These are phyloP conservation scores for Nomada hirtipes DNA, from an alignment of 2,888 invertebrate genomes.

Conservation along the genomic window DNA sequence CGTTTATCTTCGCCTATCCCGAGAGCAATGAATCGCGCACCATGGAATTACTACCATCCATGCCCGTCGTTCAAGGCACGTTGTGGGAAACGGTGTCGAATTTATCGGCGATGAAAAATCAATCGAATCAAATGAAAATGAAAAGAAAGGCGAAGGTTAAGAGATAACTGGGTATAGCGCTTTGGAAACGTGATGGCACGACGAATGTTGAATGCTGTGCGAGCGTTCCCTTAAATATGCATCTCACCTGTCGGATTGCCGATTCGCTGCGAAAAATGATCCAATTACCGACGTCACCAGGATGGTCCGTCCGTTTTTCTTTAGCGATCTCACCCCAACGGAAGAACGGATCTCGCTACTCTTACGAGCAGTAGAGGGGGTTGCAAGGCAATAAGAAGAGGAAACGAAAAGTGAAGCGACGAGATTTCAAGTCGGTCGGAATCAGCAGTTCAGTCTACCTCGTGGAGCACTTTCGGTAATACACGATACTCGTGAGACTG, in stretches of 20 bases:
- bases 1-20: conserved; percentile 9
- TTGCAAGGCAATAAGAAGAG: not conserved
- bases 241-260: conserved; percentile 46
- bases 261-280: not conserved
- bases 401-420: conserved; percentile 1
- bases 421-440: not conserved
- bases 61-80: not conserved
- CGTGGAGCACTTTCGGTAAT: conserved; percentile 54
- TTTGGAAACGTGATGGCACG: too few species aligned
- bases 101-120: not conserved
- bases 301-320: not conserved
- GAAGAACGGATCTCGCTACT: not conserved
- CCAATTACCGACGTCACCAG: conserved; percentile 7
- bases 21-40: conserved; percentile 1
- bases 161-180: too few species aligned
- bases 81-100: not conserved
- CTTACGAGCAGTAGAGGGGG: conserved; percentile 6
- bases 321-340: too few species aligned
- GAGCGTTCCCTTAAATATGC: not conserved
- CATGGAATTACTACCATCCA: not conserved
- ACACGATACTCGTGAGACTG: conserved; percentile 20
- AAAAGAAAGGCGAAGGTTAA: too few species aligned
- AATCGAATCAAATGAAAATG: not conserved
- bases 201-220: too few species aligned
- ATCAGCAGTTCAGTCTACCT: conserved; percentile 41